A percentile compares a stretch with the other conserved stretches of the same genome.
phyloP scores from a whole-genome alignment of 2,113 vertebrate species.

The Taurulus bubalis region DNA sequence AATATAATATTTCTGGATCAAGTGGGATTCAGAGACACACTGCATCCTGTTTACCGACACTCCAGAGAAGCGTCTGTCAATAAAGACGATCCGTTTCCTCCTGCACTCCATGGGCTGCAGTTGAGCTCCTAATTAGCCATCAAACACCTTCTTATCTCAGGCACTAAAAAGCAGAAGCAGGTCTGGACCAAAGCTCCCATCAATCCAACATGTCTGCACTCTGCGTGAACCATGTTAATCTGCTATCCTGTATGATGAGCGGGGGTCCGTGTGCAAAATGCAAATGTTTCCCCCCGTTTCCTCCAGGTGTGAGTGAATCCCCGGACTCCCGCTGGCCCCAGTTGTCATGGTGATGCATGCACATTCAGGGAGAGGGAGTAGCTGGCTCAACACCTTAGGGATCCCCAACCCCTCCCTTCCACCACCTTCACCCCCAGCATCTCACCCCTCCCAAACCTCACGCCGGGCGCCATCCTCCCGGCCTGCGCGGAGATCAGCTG shows the following conservation, averaged over 20 bases:
- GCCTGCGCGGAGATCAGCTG: conserved; percentile 52
- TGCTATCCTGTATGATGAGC: conserved; percentile 44
- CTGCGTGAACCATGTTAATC: conserved; percentile 62
- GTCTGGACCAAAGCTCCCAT: conserved; percentile 20
- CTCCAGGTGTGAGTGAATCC: conserved; percentile 76
- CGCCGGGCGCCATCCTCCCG: conserved; percentile 19
- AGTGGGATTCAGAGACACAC: conserved; percentile 28
- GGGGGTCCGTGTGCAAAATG: conserved; percentile 63
- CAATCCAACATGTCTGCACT: conserved; percentile 33
- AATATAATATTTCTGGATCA: conserved; percentile 17
- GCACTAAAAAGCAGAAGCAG: not conserved
- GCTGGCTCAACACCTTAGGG: conserved; percentile 75
- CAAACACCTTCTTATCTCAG: conserved; percentile 23
- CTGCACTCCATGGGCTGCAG: conserved; percentile 22
- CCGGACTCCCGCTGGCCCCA: conserved; percentile 67
- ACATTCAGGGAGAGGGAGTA: conserved; percentile 56
- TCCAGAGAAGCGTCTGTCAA: not conserved
- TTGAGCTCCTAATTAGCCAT: conserved; percentile 24
- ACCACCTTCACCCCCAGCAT: not conserved
- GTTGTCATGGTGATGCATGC: conserved; percentile 85
- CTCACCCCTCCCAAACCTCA: conserved; percentile 25
- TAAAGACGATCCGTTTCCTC: conserved; percentile 20
- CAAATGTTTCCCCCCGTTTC: conserved; percentile 57
- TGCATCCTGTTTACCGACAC: conserved; percentile 39
- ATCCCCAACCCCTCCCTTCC: conserved; percentile 48